Evolutionary conservation across 2,797 vertebrate genomes (phyloP).

Genomic region (Typhlichthys subterraneus): DNA sequence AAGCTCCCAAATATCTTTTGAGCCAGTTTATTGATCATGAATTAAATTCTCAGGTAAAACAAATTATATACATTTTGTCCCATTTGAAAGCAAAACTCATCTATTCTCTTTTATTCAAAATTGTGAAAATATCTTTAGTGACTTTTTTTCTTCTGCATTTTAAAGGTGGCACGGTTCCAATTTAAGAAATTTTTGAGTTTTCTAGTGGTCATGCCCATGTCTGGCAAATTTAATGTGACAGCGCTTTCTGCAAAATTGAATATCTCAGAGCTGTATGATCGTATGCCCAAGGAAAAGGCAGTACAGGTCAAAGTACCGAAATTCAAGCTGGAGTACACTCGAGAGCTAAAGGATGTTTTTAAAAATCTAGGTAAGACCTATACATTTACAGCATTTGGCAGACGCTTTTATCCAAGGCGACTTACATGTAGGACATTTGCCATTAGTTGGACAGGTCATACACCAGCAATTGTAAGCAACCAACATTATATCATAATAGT

Average conservation of each 20-base stretch:
- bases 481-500: no score
- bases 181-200: slow-evolving; percentile 89
- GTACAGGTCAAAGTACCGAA: slow-evolving; percentile 90
- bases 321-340: slow-evolving; percentile 84
- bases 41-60: slow-evolving; percentile 84
- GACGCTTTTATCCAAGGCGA: no score
- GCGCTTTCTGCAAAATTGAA: slow-evolving; percentile 80
- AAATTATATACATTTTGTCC: background rate
- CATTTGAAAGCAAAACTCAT: no score
- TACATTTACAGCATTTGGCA: background rate
- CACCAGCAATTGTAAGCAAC: no score
- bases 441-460: no score
- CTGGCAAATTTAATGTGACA: slow-evolving; percentile 76
- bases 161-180: slow-evolving; percentile 89
- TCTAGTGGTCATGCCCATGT: slow-evolving; percentile 84
- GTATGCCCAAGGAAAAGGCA: slow-evolving; percentile 78
- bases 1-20: slow-evolving; percentile 83
- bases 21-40: slow-evolving; percentile 82
- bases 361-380: slow-evolving; percentile 85
- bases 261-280: slow-evolving; percentile 75
- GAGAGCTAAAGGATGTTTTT: slow-evolving; percentile 84
- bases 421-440: no score
- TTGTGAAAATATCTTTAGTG: background rate
- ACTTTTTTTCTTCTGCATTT: slow-evolving; percentile 4
- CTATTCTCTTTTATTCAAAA: background rate